Percentiles rank a stretch among this genome's conserved stretches.
These are phyloP conservation scores for Palaemon carinicauda DNA, from an alignment of 1,140 invertebrate genomes.

Conservation along the genomic window DNA sequence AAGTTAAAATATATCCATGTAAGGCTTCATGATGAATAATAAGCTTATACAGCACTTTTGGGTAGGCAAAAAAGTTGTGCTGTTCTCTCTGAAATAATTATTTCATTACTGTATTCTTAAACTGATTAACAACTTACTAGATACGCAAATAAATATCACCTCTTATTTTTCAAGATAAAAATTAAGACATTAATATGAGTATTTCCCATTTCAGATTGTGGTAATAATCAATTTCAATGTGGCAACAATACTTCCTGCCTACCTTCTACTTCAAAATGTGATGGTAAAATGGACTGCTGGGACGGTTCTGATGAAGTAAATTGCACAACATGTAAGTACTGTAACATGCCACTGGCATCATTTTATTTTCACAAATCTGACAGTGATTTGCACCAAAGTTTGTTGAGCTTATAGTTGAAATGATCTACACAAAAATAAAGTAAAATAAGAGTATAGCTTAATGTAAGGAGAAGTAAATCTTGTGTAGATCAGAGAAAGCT, in stretches of 20 bases:
- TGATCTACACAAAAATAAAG: background rate
- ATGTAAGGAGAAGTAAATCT: background rate
- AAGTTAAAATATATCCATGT: too few relatives aligned
- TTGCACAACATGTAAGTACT: slow-evolving; percentile 75
- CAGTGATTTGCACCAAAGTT: slow-evolving; percentile 20
- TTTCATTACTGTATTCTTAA: background rate
- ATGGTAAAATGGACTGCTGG: slow-evolving; percentile 78
- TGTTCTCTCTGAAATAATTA: background rate
- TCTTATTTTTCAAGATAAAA: background rate
- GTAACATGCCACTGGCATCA: background rate
- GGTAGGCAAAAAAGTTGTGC: background rate
- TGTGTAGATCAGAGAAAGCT: slow-evolving; percentile 22
- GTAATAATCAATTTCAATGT: slow-evolving; percentile 78
- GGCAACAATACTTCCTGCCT: slow-evolving; percentile 80
- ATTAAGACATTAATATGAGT: background rate
- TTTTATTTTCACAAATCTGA: background rate
- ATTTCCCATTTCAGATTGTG: slow-evolving; percentile 69
- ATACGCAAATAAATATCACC: too few relatives aligned
- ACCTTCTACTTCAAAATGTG: slow-evolving; percentile 76
- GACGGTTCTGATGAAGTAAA: slow-evolving; percentile 83
- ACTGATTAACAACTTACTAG: background rate
- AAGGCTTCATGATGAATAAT: too few relatives aligned
- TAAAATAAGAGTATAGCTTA: background rate
- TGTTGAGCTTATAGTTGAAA: background rate
- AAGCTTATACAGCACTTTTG: background rate